Evolutionary conservation across 2,113 vertebrate species (phyloP), one percentile per base, ranked within the genome.

Genomic region (Ramphastos sulfuratus): DNA sequence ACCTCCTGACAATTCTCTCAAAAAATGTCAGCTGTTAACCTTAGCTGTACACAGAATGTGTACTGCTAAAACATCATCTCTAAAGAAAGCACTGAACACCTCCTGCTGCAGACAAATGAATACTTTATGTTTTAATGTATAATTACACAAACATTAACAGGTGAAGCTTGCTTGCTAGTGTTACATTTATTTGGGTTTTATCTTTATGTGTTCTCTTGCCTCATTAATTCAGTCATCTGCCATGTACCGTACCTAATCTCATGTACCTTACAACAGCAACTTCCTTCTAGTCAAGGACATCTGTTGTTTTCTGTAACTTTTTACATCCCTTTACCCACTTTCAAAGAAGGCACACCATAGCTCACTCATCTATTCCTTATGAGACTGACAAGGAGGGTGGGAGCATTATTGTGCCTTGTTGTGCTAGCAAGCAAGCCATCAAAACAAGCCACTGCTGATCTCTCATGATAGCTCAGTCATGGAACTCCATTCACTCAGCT

Each of bases 361-460:
- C 4, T 28, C 28, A 35, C 52, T 18, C 30, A 2, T 2, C 0
- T 0, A 4, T 12, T 31, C 27, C 28, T 33, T 8, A 21, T 0
- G 1, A 6, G 27, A 12, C 1, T 44, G n/a, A 35, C 3, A 27
- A 6, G 4, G 16, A 4, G 3, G 23, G 21, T 19, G 16, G 4
- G 21, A 87, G 42, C 33, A 11, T 8, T 23, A 8, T 24, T 14
- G 9, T 2, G 18, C 27, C 48, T 24, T 4, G 13, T 4, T 37
- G 15, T 33, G 58, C 33, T 4, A 2, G 46, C 39, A 76, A 76
- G 37, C 9, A 33, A 39, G 27, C 10, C 56, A n/a, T 19, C 30
- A 84, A 55, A 86, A 7, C 5, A 28, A 69, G 33, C 10, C 3
- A 4, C 35, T 33, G 59, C 56, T 33, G 73, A 71, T 54, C 52